These are phyloP conservation scores for Eira barbara DNA, from an alignment of 2,113 vertebrate genomes.

Conservation along the genomic window DNA sequence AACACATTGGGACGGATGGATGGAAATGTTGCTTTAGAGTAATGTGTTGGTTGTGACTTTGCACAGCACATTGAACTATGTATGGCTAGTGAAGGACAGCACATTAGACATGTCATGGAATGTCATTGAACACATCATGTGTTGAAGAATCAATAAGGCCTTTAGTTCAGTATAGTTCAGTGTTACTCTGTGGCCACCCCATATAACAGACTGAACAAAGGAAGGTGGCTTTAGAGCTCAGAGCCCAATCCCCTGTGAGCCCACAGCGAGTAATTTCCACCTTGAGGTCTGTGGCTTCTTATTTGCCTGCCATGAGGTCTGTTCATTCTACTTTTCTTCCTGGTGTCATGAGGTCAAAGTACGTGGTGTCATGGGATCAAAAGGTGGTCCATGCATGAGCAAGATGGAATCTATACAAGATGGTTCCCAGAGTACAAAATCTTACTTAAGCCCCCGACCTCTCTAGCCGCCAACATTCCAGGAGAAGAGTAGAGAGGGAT, in stretches of 20 bases:
- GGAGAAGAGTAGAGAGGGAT: neutral
- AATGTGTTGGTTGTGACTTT: neutral
- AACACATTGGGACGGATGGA: neutral
- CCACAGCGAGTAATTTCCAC: neutral
- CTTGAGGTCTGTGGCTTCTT: neutral
- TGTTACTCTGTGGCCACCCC: neutral
- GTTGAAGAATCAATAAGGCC: neutral
- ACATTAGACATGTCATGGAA: too few species aligned
- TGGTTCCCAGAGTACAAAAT: neutral
- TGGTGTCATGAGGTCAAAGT: neutral
- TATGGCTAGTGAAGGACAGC: neutral
- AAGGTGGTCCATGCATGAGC: neutral
- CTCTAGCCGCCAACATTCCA: neutral
- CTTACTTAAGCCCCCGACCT: neutral
- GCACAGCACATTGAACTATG: neutral
- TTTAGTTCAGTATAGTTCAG: neutral
- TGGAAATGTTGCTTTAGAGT: neutral
- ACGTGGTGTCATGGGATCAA: neutral
- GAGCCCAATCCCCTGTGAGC: neutral
- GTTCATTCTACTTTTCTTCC: neutral
- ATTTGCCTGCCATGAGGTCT: neutral
- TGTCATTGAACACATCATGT: neutral
- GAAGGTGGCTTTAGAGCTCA: neutral
- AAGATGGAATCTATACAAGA: neutral
- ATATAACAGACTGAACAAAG: neutral